A percentile compares a stretch with the other conserved stretches of the same genome.
Conservation (phyloP, 2,113 vertebrate genomes). For the Myotis yumanensis region DNA sequence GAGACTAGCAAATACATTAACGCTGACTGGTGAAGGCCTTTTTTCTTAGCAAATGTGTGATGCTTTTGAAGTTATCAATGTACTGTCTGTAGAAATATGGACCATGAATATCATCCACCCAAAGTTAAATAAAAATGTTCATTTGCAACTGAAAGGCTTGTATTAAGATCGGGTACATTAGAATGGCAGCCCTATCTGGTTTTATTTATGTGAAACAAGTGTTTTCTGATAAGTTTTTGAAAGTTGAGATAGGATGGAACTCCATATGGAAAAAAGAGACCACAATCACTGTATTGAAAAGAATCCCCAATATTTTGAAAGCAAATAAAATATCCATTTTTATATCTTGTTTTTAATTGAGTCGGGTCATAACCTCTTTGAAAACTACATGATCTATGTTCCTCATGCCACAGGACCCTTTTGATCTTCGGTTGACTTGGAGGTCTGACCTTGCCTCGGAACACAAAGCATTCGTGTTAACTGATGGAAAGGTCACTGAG, state of each 20-base stretch:
- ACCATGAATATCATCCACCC: background rate
- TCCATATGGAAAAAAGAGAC: background rate
- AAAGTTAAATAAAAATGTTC: constrained; percentile 10
- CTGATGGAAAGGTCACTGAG: constrained; percentile 82
- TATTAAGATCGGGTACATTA: background rate
- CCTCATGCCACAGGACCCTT: constrained; percentile 79
- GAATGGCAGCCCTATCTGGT: background rate
- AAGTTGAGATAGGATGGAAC: background rate
- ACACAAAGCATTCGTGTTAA: constrained; percentile 79
- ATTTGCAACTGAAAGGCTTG: background rate
- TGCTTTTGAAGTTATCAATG: background rate
- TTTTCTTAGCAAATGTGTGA: background rate
- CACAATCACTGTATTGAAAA: constrained; percentile 60
- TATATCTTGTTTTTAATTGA: constrained; percentile 72
- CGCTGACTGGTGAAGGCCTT: background rate
- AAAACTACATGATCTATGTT: constrained; percentile 75
- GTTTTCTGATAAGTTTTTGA: constrained; percentile 21
- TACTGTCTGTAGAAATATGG: background rate
- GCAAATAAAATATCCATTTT: constrained; percentile 72
- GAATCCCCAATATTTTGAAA: constrained; percentile 68
- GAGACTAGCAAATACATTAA: background rate
- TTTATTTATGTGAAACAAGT: background rate
- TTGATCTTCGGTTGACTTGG: constrained; percentile 73
- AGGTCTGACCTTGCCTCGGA: constrained; percentile 80
- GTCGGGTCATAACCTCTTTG: constrained; percentile 75